phyloP scores from a whole-genome alignment of 2,797 vertebrate genomes.

The Notamacropus eugenii region DNA sequence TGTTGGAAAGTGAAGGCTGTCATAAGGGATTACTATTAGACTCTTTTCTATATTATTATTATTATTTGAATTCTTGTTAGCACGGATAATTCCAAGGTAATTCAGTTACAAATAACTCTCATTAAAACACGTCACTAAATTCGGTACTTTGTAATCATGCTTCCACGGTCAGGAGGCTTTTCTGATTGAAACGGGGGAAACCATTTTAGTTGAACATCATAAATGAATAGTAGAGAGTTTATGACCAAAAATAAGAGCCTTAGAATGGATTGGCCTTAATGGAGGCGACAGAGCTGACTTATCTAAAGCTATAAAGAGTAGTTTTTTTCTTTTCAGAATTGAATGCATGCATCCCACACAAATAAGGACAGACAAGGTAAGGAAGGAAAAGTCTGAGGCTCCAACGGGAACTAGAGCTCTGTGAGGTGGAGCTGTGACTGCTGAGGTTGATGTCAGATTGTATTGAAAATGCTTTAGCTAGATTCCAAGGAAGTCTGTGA shows the following conservation, averaged over 20 bases:
- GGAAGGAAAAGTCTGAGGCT: not conserved
- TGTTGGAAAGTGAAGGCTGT: conserved; percentile 79
- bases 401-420: not conserved
- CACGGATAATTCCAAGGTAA: conserved; percentile 74
- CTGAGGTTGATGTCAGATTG: not conserved
- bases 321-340: conserved; percentile 56
- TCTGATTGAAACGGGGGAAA: conserved; percentile 65
- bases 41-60: conserved; percentile 59
- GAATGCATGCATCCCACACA: not conserved
- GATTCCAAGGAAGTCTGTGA: not conserved
- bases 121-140: conserved; percentile 71
- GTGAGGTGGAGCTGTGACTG: not conserved
- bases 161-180: conserved; percentile 66
- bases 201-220: not conserved
- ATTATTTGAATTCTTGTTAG: conserved; percentile 74
- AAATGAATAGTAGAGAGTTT: conserved; percentile 55
- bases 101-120: conserved; percentile 58
- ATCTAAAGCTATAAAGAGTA: not conserved
- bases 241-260: conserved; percentile 18
- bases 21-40: conserved; percentile 76
- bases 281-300: not conserved
- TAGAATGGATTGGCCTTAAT: conserved; percentile 26
- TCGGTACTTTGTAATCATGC: conserved; percentile 49
- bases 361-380: not conserved
- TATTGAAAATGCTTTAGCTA: not conserved